Percentiles rank a stretch among this genome's conserved stretches.
Evolutionary conservation across 2,888 invertebrate species (phyloP).

Genomic region (Horisme vitalbata): DNA sequence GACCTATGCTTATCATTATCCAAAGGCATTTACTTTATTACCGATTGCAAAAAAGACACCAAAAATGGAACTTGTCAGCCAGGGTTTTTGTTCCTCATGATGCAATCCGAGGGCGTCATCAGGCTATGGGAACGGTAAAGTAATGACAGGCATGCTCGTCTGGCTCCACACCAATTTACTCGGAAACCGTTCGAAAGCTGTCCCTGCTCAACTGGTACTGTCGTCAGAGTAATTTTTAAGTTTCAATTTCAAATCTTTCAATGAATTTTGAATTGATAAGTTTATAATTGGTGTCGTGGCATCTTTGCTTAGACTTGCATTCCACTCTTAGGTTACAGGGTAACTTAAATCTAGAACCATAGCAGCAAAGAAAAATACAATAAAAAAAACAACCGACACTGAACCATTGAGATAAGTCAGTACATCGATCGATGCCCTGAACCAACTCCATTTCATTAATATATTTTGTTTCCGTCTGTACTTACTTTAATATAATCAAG

Average conservation of each 20-base stretch:
- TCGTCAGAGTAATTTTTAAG: constrained; percentile 19
- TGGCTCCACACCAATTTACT: constrained; percentile 38
- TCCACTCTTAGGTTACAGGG: no score
- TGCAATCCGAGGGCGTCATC: constrained; percentile 22
- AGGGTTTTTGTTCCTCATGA: constrained; percentile 10
- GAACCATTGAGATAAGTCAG: no score
- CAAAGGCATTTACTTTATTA: no score
- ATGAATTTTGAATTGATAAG: no score
- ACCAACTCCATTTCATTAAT: background rate
- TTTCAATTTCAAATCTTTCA: background rate
- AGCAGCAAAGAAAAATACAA: no score
- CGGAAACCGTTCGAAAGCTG: constrained; percentile 46
- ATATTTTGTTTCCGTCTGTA: constrained; percentile 9
- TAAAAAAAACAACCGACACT: no score
- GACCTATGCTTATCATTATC: no score
- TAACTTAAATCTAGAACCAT: no score
- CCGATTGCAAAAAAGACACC: background rate
- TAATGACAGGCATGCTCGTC: constrained; percentile 26
- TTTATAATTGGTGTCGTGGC: no score
- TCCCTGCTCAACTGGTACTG: constrained; percentile 38
- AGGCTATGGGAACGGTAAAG: constrained; percentile 28
- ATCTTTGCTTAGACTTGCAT: no score
- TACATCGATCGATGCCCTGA: no score
- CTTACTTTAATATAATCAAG: constrained; percentile 8
- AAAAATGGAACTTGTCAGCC: background rate